Conservation (phyloP, 2,888 invertebrate genomes). For the Clistopyga incitator region DNA sequence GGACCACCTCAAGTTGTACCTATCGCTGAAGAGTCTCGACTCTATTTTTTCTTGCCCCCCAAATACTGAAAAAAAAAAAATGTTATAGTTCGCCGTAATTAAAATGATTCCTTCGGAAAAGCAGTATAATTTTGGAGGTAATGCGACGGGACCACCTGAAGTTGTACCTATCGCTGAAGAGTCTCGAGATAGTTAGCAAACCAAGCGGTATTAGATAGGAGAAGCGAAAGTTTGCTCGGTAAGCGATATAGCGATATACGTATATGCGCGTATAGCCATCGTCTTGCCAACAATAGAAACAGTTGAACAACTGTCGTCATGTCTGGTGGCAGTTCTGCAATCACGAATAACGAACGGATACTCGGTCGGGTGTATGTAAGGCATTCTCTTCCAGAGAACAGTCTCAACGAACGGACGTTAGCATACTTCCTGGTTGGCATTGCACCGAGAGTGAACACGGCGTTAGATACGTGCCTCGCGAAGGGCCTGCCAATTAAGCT, state of each 20-base stretch:
- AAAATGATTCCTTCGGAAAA: too few species aligned
- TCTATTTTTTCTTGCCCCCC: too few species aligned
- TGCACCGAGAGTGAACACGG: conserved; percentile 3
- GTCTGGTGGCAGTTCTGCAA: conserved; percentile 33
- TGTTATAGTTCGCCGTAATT: too few species aligned
- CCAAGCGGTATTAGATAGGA: conserved; percentile 22
- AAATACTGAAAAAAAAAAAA: too few species aligned
- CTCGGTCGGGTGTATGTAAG: conserved; percentile 1
- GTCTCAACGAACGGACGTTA: conserved; percentile 40
- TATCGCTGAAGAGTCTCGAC: too few species aligned
- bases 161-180: background rate
- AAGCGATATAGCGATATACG: conserved; percentile 12
- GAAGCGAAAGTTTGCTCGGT: conserved; percentile 23
- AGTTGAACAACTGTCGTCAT: conserved; percentile 49
- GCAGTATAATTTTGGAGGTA: too few species aligned
- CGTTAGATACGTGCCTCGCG: conserved; percentile 48
- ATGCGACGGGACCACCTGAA: too few species aligned
- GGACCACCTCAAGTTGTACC: too few species aligned
- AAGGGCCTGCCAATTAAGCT: conserved; percentile 55
- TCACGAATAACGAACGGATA: conserved; percentile 9
- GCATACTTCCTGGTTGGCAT: conserved; percentile 42
- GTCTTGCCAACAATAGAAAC: conserved; percentile 25
- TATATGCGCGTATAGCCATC: background rate
- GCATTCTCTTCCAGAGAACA: conserved; percentile 41
- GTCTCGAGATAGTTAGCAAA: background rate